Base-by-base conservation (phyloP, 2,113 vertebrate genomes). In the Oncorhynchus keta region DNA sequence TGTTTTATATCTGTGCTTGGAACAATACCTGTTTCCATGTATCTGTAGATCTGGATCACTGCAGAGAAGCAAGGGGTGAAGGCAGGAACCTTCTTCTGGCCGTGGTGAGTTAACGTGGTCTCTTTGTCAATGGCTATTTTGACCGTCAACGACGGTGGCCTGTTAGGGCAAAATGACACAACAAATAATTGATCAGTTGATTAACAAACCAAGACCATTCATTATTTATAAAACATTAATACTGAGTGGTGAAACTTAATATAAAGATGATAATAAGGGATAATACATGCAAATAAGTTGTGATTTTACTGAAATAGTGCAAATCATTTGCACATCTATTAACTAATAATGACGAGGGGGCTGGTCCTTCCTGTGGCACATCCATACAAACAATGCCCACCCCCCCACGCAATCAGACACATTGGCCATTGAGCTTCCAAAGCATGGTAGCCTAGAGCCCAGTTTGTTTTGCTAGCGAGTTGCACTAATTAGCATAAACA, bases 31-130 rank as follows among this genome's bases (percentile, higher is more conserved):
- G 55, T 14, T 71, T 9, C 11, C 3, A 24, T 61, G 70, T 32
- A 66, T 77, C 5, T 55, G 62, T 83, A 99, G 98, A 96, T 99
- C 84, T 99, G 97, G 97, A 95, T 99, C 92, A 99, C 97, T 20
- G 94, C 98, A 51, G 91, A 93, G 83, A 95, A 98, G 79, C 98
- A 99, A 92, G 97, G 96, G 30, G 95, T 99, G 86, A 98, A 96
- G 88, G 96, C 97, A 76, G 97, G 94, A 22, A 95, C 97, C 0
- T 99, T 99, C 94, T 99, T 99, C 94, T 99, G 98, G 98, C 97
- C 98, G 78, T 91, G 96, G 98, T 99, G 94, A 97, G 95, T 95
- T 83, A 20, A 24, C 28, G 24, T 24, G n/a, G n/a, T 24, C n/a
- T 22, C 59, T 8, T 62, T 62, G 7, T 62, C n/a, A 62, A n/a